Conservation (phyloP, 2,888 invertebrate genomes). For the Rugalucina vietnamica region DNA sequence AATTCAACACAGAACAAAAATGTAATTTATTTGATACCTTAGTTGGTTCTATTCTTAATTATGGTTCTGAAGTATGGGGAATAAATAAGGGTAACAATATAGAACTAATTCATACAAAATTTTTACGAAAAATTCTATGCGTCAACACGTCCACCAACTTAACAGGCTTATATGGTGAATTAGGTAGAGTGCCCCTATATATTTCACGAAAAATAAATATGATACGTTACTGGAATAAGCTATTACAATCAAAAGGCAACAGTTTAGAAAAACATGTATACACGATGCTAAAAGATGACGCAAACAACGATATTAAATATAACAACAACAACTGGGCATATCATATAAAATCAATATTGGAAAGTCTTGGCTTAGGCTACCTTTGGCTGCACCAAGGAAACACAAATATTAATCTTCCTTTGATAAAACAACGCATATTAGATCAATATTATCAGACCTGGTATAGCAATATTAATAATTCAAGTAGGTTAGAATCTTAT, state of each 20-base stretch:
- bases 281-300: not conserved
- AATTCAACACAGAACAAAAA: not conserved
- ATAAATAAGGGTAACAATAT: not conserved
- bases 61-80: not conserved
- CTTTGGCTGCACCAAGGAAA: not conserved
- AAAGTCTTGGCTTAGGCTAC: not conserved
- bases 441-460: conserved; percentile 4
- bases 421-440: not conserved
- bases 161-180: not conserved
- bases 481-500: not conserved
- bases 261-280: not conserved
- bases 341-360: not conserved
- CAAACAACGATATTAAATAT: not conserved
- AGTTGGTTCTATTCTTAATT: not conserved
- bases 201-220: too few species aligned
- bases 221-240: not conserved
- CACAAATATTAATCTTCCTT: not conserved
- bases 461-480: not conserved
- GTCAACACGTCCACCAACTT: not conserved
- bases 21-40: not conserved
- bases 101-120: not conserved
- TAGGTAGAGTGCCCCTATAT: not conserved
- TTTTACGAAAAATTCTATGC: not conserved
- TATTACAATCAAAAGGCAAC: not conserved
- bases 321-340: not conserved